phyloP scores from a whole-genome alignment of 2,113 vertebrate species.

The Eidolon helvum region DNA sequence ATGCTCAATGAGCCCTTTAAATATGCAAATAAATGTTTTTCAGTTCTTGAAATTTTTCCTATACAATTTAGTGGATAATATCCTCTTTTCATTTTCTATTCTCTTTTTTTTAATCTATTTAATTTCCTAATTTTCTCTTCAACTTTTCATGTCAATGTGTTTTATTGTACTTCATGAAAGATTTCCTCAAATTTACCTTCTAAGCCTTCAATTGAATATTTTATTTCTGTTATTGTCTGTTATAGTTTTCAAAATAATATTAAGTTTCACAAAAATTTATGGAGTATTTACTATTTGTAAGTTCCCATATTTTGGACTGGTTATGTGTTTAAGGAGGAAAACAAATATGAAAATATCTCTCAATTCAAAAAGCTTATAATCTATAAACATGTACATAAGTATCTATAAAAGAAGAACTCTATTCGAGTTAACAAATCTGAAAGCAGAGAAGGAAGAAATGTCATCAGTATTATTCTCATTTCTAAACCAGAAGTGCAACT shows the following conservation, averaged over 20 bases:
- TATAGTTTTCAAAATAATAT: not conserved
- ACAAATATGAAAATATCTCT: not conserved
- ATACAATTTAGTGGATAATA: not conserved
- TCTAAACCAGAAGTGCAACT: slow-evolving; percentile 31
- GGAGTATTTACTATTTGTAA: not conserved
- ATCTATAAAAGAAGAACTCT: not conserved
- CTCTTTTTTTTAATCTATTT: not conserved
- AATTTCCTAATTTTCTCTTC: not conserved
- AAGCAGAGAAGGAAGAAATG: not conserved
- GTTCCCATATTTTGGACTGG: not conserved
- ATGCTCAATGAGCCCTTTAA: not conserved
- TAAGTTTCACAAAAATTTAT: not conserved
- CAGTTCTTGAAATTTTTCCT: not conserved
- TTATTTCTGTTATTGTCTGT: not conserved
- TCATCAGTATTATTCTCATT: slow-evolving; percentile 2
- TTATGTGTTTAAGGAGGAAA: not conserved
- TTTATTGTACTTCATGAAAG: not conserved
- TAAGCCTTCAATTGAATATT: not conserved
- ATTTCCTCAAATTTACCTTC: slow-evolving; percentile 2
- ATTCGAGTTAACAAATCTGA: not conserved
- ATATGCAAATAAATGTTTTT: not conserved
- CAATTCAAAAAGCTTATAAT: not conserved
- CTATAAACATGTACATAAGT: not conserved
- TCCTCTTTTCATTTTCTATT: not conserved
- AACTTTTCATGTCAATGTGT: not conserved